Evolutionary conservation across 2,797 vertebrate species (phyloP).

Genomic region (Pantherophis vulpinus): DNA sequence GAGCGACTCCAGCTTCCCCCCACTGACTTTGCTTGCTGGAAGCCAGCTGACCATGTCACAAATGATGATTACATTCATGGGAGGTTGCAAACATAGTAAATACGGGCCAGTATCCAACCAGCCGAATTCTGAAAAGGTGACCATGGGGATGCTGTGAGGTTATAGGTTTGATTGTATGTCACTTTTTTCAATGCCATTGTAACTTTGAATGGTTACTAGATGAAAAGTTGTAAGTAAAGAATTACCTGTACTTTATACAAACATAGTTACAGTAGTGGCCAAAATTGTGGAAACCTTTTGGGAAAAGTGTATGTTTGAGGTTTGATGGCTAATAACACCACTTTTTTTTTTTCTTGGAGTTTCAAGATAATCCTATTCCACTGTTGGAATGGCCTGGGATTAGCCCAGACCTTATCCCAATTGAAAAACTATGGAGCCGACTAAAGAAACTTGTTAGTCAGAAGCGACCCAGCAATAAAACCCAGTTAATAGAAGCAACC

Average conservation of each 20-base stretch:
- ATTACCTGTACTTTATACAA: background rate
- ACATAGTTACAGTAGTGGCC: background rate
- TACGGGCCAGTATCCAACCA: background rate
- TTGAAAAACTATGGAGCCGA: no score
- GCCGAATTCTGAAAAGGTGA: background rate
- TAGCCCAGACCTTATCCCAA: no score
- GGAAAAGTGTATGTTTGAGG: no score
- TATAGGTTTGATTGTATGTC: background rate
- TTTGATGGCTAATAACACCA: no score
- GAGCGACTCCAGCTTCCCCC: background rate
- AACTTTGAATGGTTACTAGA: background rate
- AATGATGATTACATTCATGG: background rate
- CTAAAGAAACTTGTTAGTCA: no score
- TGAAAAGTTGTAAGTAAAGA: background rate
- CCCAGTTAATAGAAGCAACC: no score
- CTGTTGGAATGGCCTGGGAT: no score
- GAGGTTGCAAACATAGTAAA: background rate
- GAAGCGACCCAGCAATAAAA: no score
- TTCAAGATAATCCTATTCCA: no score
- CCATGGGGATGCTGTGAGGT: background rate
- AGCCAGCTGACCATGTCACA: background rate
- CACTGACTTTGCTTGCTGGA: background rate
- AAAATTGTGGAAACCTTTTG: no score
- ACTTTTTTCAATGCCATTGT: background rate
- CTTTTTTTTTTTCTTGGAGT: no score